A percentile compares a stretch with the other conserved stretches of the same genome.
Evolutionary conservation across 2,888 invertebrate genomes (phyloP).

Genomic region (Acronicta alni): DNA sequence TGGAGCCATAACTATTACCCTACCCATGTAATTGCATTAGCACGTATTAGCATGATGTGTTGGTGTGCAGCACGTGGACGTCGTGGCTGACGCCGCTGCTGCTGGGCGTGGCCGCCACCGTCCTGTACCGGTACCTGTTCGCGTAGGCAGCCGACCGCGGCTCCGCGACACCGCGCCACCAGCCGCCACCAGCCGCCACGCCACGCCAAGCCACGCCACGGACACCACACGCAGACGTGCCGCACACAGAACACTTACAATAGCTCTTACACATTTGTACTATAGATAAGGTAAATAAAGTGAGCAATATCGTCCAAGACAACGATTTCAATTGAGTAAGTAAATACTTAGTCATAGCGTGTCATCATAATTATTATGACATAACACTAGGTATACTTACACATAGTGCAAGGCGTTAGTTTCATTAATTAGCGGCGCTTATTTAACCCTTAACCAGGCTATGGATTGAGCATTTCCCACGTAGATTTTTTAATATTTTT

Average conservation of each 20-base stretch:
- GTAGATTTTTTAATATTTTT: no score
- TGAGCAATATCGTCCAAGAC: constrained; percentile 18
- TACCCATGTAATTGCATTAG: constrained; percentile 1
- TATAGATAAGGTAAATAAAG: constrained; percentile 14
- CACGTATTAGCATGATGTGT: constrained; percentile 45
- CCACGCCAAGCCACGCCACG: not conserved
- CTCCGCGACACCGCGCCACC: constrained; percentile 12
- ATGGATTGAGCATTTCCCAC: no score
- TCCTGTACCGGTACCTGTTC: constrained; percentile 92
- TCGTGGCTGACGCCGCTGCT: constrained; percentile 92
- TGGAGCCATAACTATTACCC: no score
- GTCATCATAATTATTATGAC: not conserved
- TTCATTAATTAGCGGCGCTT: no score
- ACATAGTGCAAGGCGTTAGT: no score
- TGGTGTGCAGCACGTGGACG: constrained; percentile 80
- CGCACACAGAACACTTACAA: constrained; percentile 5
- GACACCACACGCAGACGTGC: not conserved
- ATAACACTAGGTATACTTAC: not conserved
- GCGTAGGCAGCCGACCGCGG: constrained; percentile 71
- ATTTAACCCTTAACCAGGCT: no score
- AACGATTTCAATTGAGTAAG: constrained; percentile 15
- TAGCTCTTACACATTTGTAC: not conserved
- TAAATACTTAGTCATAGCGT: not conserved
- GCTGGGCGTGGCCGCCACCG: constrained; percentile 91
- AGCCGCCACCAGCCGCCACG: constrained; percentile 10